A percentile compares a stretch with the other conserved stretches of the same genome.
Evolutionary conservation across 2,797 vertebrate genomes (phyloP).

Genomic region (Sebastiscus tertius): DNA sequence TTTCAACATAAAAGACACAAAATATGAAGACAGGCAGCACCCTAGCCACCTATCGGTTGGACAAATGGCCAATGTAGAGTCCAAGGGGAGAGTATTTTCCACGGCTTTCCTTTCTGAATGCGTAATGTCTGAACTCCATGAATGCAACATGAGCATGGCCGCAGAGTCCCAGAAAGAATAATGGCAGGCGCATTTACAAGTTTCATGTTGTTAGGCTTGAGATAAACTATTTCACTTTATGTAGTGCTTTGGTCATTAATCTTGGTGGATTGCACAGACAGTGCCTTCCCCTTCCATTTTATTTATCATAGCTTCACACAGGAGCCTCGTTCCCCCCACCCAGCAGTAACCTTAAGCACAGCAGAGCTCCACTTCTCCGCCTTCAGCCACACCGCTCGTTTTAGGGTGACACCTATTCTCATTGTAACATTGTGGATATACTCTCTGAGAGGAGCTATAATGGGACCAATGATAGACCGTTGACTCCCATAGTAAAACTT

Average conservation of each 20-base stretch:
- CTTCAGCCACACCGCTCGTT: not conserved
- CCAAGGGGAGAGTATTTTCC: conserved; percentile 37
- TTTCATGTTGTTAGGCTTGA: conserved; percentile 77
- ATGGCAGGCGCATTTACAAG: conserved; percentile 71
- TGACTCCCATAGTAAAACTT: conserved; percentile 14
- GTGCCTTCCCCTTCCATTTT: conserved; percentile 56
- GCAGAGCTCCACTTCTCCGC: conserved; percentile 27
- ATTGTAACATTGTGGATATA: conserved; percentile 7
- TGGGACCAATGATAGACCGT: conserved; percentile 7
- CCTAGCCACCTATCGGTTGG: conserved; percentile 39
- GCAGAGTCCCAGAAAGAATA: conserved; percentile 66
- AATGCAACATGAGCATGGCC: conserved; percentile 62
- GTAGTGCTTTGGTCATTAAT: conserved; percentile 75
- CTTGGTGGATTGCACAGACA: conserved; percentile 61
- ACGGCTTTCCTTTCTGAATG: conserved; percentile 50
- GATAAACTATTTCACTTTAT: conserved; percentile 83
- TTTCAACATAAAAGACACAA: conserved; percentile 56
- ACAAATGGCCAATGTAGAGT: conserved; percentile 46
- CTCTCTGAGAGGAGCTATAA: conserved; percentile 17
- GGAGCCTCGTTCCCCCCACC: conserved; percentile 35
- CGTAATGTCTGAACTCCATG: conserved; percentile 52
- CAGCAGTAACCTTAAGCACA: conserved; percentile 45
- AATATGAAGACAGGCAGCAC: conserved; percentile 54
- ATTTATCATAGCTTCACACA: conserved; percentile 60
- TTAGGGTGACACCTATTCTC: conserved; percentile 28